Evolutionary conservation across 2,113 vertebrate genomes (phyloP).

Genomic region (Nibea albiflora): DNA sequence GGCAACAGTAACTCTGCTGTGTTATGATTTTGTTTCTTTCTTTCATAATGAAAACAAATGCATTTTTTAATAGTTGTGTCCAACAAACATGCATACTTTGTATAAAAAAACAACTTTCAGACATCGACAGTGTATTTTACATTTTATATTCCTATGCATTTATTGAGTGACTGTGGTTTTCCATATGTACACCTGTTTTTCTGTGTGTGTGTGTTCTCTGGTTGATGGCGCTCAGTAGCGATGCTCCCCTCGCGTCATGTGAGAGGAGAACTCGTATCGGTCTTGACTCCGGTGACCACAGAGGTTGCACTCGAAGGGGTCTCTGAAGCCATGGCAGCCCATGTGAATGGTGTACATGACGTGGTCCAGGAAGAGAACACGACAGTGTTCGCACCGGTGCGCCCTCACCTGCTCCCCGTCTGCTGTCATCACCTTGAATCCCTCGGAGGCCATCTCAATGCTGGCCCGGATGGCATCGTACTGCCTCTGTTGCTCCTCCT

Average conservation of each 20-base stretch:
- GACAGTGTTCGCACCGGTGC: constrained; percentile 95
- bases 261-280: constrained; percentile 98
- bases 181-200: constrained; percentile 27
- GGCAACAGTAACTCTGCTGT: constrained; percentile 8
- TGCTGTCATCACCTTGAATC: constrained; percentile 91
- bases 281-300: constrained; percentile 98
- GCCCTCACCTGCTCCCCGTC: constrained; percentile 92
- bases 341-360: constrained; percentile 99
- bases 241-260: constrained; percentile 98
- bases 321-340: constrained; percentile 98
- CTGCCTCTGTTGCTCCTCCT: constrained; percentile 93
- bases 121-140: constrained; percentile 62
- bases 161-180: constrained; percentile 29
- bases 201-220: constrained; percentile 15
- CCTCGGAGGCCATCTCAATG: constrained; percentile 86
- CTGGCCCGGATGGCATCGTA: constrained; percentile 88
- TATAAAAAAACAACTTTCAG: constrained; percentile 70
- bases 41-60: constrained; percentile 22
- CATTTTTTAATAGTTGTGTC: constrained; percentile 35
- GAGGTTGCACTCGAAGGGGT: constrained; percentile 99
- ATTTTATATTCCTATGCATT: constrained; percentile 42
- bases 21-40: constrained; percentile 27
- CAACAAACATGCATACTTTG: constrained; percentile 74
- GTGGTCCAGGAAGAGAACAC: constrained; percentile 97
- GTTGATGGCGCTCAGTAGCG: constrained; percentile 81